These are phyloP conservation scores for Lophura swinhoii DNA, from an alignment of 2,797 vertebrate genomes.

Conservation along the genomic window DNA sequence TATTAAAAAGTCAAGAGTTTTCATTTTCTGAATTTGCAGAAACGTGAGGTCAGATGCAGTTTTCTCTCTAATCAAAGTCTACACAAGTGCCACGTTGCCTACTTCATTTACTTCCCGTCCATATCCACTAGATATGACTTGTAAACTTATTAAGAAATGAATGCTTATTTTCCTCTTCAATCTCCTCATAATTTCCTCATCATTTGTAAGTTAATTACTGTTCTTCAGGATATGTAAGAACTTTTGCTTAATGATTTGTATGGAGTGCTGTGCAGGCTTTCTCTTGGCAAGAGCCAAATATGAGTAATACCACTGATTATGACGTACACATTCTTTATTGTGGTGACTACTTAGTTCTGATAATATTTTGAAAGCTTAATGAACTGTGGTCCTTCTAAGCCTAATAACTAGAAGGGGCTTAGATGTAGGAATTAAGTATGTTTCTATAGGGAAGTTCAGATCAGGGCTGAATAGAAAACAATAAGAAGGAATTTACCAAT, in stretches of 20 bases:
- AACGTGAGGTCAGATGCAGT: neutral
- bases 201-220: neutral
- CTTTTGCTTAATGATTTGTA: neutral
- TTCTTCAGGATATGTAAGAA: neutral
- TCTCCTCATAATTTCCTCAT: neutral
- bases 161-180: neutral
- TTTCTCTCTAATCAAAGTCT: neutral
- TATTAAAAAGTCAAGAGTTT: neutral
- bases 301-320: neutral
- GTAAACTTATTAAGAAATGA: neutral
- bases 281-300: neutral
- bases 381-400: neutral
- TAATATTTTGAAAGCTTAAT: conserved; percentile 35
- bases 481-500: neutral
- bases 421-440: neutral
- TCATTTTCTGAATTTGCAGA: neutral
- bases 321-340: neutral
- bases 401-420: neutral
- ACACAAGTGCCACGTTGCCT: neutral
- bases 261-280: neutral
- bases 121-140: neutral
- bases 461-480: neutral
- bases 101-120: neutral
- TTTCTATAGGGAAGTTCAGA: neutral
- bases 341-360: neutral